Base-by-base conservation (phyloP, 2,113 vertebrate genomes). In the Phalacrocorax carbo region DNA sequence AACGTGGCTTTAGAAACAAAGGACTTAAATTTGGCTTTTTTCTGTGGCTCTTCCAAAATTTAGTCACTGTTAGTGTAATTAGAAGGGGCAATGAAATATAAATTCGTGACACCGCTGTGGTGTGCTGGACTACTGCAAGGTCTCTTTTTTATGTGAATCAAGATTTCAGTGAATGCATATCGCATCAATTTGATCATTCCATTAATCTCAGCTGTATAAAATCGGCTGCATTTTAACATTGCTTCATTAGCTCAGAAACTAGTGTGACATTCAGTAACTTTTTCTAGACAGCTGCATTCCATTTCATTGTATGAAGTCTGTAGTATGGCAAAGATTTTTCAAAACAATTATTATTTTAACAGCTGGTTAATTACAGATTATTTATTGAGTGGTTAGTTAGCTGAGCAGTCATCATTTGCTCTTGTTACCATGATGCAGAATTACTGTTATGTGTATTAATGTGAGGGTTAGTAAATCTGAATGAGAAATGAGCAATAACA, bases 281-380 rank as follows among this genome's bases (percentile, higher is more conserved):
- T 65, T 69, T 88, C 82, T 86, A 88, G 88, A 36, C 79, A 90
- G 64, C 72, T 94, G 72, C 80, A 61, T 95, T 94, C 92, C 64
- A 16, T 76, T 90, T 54, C 81, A 12, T 65, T 48, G 16, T 30
- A 3, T 64, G 65, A 30, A 78, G 26, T 40, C 46, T 86, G 55
- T 23, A 71, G 29, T 22, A 10, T 55, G 82, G 71, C 80, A 52
- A 21, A 72, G 52, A 52, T 44, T 29, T 68, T 93, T 82, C 80
- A 22, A 36, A 82, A 51, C 0, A 0, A 48, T 86, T 54, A 38
- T 66, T 93, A n/a, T 61, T 86, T 69, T 70, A 95, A 38, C 86
- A 94, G 70, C 78, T 92, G 54, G 82, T 81, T 94, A 94, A 93
- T 92, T 84, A 30, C 64, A 29, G 34, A 54, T 78, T 90, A 68